phyloP scores from a whole-genome alignment of 1,140 invertebrate genomes.

The Arion vulgaris region DNA sequence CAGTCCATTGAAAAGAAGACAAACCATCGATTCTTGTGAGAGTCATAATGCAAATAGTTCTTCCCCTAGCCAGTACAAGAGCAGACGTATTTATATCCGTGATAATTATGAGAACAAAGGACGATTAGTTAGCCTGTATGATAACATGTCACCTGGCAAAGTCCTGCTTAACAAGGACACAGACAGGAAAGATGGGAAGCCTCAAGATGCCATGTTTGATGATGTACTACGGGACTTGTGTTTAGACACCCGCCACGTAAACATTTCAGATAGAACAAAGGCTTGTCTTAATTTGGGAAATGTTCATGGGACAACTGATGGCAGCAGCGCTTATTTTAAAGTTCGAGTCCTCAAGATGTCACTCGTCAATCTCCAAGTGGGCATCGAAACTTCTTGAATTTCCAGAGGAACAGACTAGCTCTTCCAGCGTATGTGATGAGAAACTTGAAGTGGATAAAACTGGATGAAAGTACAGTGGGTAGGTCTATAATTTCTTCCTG shows the following conservation, averaged over 20 bases:
- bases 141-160: constrained; percentile 28
- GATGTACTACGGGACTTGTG: neutral
- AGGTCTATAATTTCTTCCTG: neutral
- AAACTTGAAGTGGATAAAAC: constrained; percentile 53
- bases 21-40: neutral
- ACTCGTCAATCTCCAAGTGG: neutral
- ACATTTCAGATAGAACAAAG: too few relatives aligned
- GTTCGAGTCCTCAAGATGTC: neutral
- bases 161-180: neutral
- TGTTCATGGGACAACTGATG: neutral
- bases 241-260: neutral
- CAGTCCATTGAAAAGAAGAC: neutral
- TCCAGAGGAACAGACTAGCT: constrained; percentile 29
- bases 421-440: constrained; percentile 48
- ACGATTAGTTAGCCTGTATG: constrained; percentile 23
- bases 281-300: neutral
- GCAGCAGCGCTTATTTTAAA: neutral
- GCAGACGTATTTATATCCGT: neutral
- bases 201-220: neutral
- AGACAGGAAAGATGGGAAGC: neutral
- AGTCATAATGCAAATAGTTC: neutral
- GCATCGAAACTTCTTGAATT: constrained; percentile 8
- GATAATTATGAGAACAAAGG: neutral
- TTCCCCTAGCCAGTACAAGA: neutral
- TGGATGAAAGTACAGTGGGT: constrained; percentile 40